Evolutionary conservation across 2,113 vertebrate species (phyloP), one percentile per base, ranked within the genome.

Genomic region (Rutilus rutilus): DNA sequence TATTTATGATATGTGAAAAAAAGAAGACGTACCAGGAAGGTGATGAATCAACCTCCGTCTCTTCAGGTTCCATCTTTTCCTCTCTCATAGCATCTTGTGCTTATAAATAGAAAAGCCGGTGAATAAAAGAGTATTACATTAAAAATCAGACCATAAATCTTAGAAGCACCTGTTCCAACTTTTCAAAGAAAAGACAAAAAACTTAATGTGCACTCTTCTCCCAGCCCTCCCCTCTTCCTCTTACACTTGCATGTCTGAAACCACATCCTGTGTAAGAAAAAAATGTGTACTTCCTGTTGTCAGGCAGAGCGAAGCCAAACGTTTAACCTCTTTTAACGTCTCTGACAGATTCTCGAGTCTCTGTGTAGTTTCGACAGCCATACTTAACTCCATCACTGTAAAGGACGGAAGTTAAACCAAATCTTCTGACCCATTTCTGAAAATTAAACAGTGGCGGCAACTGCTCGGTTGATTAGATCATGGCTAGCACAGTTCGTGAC

Each of bases 231-330:
- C 90, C 92, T 92, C 93, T 92, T 94, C 85, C 82, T 90, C 87
- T 87, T 84, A 91, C 86, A 87, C 67, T 86, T 54, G 54, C 81
- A 82, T 77, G 76, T 81, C 71, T 77, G 67, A 78, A 93, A 90
- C 93, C 89, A 95, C 95, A 95, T 95, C 95, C 95, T 95, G 92
- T 93, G 67, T 25, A 89, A 91, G 54, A 89, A 90, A 85, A 83
- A 85, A 86, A 87, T n/a, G 83, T 69, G 78, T 57, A 87, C 83
- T 92, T 91, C 90, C 90, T 90, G 91, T 91, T 90, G 83, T 84
- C 79, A 65, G 62, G 21, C 81, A 54, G 67, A 73, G 57, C 12
- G 30, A 82, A 82, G 80, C 6, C 27, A 36, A 67, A 82, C 47
- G n/a, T n/a, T n/a, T n/a, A 45, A 54, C 3, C 62, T 33, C 11